These are phyloP conservation scores for Orientallactaga bullata DNA, from an alignment of 2,113 vertebrate species.

Conservation along the genomic window DNA sequence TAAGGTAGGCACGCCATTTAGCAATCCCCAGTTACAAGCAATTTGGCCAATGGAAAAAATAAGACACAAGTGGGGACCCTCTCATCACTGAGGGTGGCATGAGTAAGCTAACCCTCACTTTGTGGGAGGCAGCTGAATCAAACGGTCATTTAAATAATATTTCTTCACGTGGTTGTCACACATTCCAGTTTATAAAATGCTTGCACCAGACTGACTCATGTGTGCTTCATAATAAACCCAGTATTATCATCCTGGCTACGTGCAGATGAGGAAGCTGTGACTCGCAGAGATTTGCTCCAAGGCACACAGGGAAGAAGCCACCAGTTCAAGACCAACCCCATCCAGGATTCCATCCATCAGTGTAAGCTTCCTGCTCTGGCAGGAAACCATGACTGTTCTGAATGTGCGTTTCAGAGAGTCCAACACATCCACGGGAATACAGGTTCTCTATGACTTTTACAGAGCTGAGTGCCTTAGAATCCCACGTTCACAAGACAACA, in stretches of 20 bases:
- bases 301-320: background rate
- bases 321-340: background rate
- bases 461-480: background rate
- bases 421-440: background rate
- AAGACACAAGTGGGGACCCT: conserved; percentile 21
- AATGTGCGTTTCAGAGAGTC: background rate
- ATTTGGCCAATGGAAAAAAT: conserved; percentile 58
- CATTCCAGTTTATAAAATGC: conserved; percentile 18
- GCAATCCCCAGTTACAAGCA: conserved; percentile 24
- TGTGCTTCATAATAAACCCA: background rate
- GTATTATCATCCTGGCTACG: no score
- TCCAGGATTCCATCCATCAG: background rate
- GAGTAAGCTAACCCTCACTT: conserved; percentile 32
- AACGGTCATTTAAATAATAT: conserved; percentile 56
- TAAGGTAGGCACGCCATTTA: background rate
- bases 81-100: conserved; percentile 38
- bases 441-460: background rate
- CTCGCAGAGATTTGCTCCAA: background rate
- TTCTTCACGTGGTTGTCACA: background rate
- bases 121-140: conserved; percentile 20
- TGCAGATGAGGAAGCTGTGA: background rate
- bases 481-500: background rate
- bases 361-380: background rate
- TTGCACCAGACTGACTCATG: background rate
- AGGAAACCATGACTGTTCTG: background rate